These are phyloP conservation scores for Myrmophylax atrothorax DNA, from an alignment of 2,113 vertebrate genomes.

Conservation along the genomic window DNA sequence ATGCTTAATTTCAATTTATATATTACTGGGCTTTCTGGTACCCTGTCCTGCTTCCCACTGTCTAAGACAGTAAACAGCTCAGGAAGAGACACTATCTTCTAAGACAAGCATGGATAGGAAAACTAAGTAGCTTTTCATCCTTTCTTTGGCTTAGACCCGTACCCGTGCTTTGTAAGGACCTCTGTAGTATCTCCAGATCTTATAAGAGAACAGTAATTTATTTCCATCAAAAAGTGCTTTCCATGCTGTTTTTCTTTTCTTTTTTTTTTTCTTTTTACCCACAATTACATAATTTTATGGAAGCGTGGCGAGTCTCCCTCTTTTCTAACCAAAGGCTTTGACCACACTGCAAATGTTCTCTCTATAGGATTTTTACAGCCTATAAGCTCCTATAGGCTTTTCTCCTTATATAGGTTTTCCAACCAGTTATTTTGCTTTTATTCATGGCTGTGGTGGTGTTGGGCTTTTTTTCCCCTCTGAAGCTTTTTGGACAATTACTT, in stretches of 20 bases:
- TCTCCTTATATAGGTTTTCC: neutral
- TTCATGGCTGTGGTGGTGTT: neutral
- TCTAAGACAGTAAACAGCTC: neutral
- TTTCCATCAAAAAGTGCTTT: neutral
- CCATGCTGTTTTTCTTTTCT: neutral
- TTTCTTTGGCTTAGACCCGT: neutral
- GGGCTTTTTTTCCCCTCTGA: fast-evolving
- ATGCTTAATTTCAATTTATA: neutral
- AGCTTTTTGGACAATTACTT: neutral
- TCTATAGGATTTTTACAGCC: neutral
- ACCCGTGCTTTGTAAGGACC: neutral
- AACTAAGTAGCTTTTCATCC: neutral
- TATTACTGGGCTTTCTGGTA: neutral
- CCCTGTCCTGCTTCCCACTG: neutral
- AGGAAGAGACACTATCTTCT: neutral
- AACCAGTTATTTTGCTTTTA: neutral
- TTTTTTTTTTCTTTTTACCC: neutral
- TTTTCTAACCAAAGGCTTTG: neutral
- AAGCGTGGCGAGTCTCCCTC: neutral
- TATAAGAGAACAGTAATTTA: neutral
- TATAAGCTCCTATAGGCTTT: neutral
- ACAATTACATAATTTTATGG: neutral
- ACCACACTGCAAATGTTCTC: neutral
- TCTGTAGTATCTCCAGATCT: neutral
- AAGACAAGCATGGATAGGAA: neutral